Percentiles rank a stretch among this genome's conserved stretches.
These are phyloP conservation scores for Pachyseris speciosa DNA, from an alignment of 64 coral and sea anemone genomes.

Conservation along the genomic window DNA sequence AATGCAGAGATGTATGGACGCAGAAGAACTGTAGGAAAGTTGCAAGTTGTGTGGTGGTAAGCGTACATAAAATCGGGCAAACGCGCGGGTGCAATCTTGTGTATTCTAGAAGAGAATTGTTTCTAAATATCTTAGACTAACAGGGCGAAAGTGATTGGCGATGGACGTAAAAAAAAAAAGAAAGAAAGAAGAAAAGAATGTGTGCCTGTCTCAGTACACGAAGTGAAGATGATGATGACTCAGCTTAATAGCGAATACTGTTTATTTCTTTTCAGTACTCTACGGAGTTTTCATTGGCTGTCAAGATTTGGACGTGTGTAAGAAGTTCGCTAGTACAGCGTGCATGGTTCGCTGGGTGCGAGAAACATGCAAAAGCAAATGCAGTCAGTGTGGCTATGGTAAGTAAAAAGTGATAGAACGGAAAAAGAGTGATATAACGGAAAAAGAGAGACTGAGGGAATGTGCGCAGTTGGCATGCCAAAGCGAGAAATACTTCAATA, in stretches of 20 bases:
- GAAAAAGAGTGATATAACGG: not conserved
- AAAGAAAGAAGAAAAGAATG: too few species aligned
- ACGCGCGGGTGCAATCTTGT: too few species aligned
- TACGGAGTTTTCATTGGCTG: conserved; percentile 77
- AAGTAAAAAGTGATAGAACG: not conserved
- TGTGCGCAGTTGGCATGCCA: too few species aligned
- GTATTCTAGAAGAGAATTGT: too few species aligned
- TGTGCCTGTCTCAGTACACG: too few species aligned
- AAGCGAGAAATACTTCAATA: too few species aligned
- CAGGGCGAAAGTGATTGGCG: too few species aligned
- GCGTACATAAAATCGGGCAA: not conserved
- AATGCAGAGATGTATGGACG: conserved; percentile 84
- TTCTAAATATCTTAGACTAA: too few species aligned
- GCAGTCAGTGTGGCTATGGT: conserved; percentile 52
- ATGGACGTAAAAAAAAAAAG: too few species aligned
- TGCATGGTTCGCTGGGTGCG: conserved; percentile 76
- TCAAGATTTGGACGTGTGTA: conserved; percentile 70
- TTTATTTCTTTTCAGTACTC: conserved; percentile 55
- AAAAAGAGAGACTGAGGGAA: not conserved
- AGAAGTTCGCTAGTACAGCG: conserved; percentile 57
- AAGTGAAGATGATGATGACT: too few species aligned
- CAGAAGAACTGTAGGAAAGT: conserved; percentile 85
- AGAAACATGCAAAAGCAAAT: conserved; percentile 79
- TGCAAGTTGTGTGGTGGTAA: conserved; percentile 79
- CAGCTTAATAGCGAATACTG: not conserved